These are phyloP conservation scores for Plodia interpunctella DNA, from an alignment of 1,140 invertebrate genomes.

Conservation along the genomic window DNA sequence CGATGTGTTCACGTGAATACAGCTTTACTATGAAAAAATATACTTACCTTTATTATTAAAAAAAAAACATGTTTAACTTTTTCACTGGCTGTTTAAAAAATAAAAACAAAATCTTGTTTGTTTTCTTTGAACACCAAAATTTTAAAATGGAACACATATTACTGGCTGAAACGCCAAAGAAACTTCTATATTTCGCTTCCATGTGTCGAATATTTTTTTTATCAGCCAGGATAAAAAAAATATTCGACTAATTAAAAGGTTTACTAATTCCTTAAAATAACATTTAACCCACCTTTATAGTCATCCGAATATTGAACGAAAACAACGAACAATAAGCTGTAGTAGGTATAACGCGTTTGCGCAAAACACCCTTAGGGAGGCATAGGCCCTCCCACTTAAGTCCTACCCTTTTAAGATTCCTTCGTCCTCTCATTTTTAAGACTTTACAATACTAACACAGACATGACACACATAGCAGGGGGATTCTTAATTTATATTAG, in stretches of 20 bases:
- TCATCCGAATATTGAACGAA: constrained; percentile 65
- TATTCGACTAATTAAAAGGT: constrained; percentile 1
- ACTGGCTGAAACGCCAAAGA: not conserved
- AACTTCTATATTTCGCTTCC: not conserved
- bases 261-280: constrained; percentile 49
- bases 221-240: not conserved
- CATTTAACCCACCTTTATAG: constrained; percentile 64
- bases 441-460: constrained; percentile 72
- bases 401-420: constrained; percentile 75
- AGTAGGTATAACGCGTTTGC: constrained; percentile 62
- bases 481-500: constrained; percentile 57
- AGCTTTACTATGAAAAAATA: too few relatives aligned
- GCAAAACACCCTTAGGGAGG: constrained; percentile 43
- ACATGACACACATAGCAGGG: constrained; percentile 48
- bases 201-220: too few relatives aligned
- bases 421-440: constrained; percentile 74
- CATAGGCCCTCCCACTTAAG: constrained; percentile 56
- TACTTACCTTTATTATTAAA: too few relatives aligned
- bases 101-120: too few relatives aligned
- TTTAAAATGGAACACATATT: too few relatives aligned
- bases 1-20: too few relatives aligned
- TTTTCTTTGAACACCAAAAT: too few relatives aligned
- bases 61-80: too few relatives aligned
- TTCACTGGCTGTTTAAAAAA: too few relatives aligned
- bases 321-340: constrained; percentile 68